Conservation (phyloP, 2,113 vertebrate genomes). For the Amphiprion percula region DNA sequence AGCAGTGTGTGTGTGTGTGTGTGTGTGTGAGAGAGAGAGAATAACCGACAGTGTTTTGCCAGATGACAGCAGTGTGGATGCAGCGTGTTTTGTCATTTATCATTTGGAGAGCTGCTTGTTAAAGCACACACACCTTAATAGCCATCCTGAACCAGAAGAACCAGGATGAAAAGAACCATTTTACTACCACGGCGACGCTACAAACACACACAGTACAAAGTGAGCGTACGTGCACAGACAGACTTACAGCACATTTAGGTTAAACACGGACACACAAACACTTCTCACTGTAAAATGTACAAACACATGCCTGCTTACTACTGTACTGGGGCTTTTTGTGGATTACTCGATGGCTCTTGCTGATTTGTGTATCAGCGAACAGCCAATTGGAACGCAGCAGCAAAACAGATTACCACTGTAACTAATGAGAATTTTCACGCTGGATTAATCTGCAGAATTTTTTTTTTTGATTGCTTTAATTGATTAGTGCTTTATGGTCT, state of each 20-base stretch:
- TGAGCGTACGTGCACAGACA: constrained; percentile 2
- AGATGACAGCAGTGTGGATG: constrained; percentile 66
- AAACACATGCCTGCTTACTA: not conserved
- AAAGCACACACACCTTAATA: constrained; percentile 72
- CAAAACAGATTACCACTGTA: not conserved
- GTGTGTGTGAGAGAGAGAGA: constrained; percentile 32
- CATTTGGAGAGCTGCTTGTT: constrained; percentile 76
- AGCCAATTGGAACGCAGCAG: not conserved
- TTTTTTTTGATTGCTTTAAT: not conserved
- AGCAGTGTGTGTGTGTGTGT: constrained; percentile 15
- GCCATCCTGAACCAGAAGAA: constrained; percentile 58
- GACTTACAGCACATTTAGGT: not conserved
- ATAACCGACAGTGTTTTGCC: constrained; percentile 38
- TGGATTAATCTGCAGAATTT: not conserved
- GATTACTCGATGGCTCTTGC: not conserved
- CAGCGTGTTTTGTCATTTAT: constrained; percentile 76
- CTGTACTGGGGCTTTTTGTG: not conserved
- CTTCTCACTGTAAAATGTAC: not conserved
- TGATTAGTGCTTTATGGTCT: too few species aligned
- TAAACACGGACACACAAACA: not conserved
- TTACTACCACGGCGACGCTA: constrained; percentile 54
- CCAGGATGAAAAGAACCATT: constrained; percentile 63
- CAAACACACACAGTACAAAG: constrained; percentile 36
- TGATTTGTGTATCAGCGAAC: not conserved
- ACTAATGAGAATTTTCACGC: constrained; percentile 1